A percentile compares a stretch with the other conserved stretches of the same genome.
These are phyloP conservation scores for Nymphalis io DNA, from an alignment of 1,140 invertebrate species.

Conservation along the genomic window DNA sequence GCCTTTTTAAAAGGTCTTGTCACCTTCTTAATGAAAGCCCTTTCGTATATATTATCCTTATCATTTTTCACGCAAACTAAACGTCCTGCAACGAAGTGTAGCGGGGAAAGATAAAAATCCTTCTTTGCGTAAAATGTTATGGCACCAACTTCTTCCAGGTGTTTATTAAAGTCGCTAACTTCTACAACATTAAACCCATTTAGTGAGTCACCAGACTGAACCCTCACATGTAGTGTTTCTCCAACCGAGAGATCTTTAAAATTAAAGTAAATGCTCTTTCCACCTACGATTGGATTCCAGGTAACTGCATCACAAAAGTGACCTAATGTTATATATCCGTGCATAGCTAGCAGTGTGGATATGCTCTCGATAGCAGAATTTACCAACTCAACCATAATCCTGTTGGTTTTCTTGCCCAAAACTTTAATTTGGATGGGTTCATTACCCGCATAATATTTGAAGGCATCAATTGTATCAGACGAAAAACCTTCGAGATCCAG, in stretches of 20 bases:
- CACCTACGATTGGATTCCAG: slow-evolving; percentile 11
- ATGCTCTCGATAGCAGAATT: slow-evolving; percentile 21
- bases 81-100: slow-evolving; percentile 20
- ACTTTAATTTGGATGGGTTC: slow-evolving; percentile 14
- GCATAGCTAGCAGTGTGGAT: slow-evolving; percentile 13
- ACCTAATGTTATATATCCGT: slow-evolving; percentile 16
- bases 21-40: slow-evolving; percentile 28
- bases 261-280: slow-evolving; percentile 18
- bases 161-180: slow-evolving; percentile 27
- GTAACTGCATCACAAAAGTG: slow-evolving; percentile 2
- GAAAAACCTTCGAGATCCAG: neutral
- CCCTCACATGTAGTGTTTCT: slow-evolving; percentile 29
- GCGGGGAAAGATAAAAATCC: slow-evolving; percentile 8
- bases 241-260: slow-evolving; percentile 25
- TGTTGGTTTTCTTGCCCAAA: slow-evolving; percentile 17
- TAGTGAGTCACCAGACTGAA: slow-evolving; percentile 24
- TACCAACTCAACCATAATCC: slow-evolving; percentile 17
- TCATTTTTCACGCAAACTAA: slow-evolving; percentile 28
- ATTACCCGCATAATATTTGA: slow-evolving; percentile 10
- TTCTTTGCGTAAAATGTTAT: slow-evolving; percentile 24
- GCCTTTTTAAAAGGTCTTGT: slow-evolving; percentile 11
- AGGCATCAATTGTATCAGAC: slow-evolving; percentile 5
- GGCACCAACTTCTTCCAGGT: slow-evolving; percentile 16
- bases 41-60: slow-evolving; percentile 19
- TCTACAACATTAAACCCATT: slow-evolving; percentile 34